Percentiles rank a stretch among this genome's conserved stretches.
Evolutionary conservation across 1,140 invertebrate genomes (phyloP).

Genomic region (Cydia amplana): DNA sequence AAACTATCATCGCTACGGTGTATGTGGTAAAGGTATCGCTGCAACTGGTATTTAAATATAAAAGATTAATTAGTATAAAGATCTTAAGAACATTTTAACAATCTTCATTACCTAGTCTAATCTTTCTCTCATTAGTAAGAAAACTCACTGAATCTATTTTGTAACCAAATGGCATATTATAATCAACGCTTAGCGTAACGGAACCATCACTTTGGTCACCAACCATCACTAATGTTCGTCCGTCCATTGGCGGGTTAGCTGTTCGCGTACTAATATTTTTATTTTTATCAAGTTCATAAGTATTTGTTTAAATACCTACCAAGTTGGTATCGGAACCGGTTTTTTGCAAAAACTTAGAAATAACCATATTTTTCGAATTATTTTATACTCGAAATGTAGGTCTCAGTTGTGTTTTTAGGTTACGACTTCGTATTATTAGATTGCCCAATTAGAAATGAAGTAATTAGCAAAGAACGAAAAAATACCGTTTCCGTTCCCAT

Average conservation of each 20-base stretch:
- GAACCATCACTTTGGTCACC: slow-evolving; percentile 6
- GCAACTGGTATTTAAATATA: not conserved
- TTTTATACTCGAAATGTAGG: no score
- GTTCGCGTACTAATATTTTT: not conserved
- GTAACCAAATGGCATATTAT: slow-evolving; percentile 9
- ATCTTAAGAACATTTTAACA: not conserved
- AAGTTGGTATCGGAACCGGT: no score
- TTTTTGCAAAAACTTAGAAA: no score
- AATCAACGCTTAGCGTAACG: slow-evolving; percentile 14
- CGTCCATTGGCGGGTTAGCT: not conserved
- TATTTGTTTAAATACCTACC: not conserved
- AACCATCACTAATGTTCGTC: slow-evolving; percentile 13
- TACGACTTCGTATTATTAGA: no score
- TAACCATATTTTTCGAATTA: no score
- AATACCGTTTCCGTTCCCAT: no score
- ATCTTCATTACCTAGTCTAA: not conserved
- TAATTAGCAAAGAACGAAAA: no score
- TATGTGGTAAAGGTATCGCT: no score
- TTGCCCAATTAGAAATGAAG: no score
- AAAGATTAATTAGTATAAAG: not conserved
- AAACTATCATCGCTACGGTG: no score
- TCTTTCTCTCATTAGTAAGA: slow-evolving; percentile 6
- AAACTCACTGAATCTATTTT: slow-evolving; percentile 22
- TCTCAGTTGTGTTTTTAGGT: no score
- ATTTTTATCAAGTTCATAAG: no score